Base-by-base conservation (phyloP, 2,113 vertebrate species). In the Nansenia antarctica region DNA sequence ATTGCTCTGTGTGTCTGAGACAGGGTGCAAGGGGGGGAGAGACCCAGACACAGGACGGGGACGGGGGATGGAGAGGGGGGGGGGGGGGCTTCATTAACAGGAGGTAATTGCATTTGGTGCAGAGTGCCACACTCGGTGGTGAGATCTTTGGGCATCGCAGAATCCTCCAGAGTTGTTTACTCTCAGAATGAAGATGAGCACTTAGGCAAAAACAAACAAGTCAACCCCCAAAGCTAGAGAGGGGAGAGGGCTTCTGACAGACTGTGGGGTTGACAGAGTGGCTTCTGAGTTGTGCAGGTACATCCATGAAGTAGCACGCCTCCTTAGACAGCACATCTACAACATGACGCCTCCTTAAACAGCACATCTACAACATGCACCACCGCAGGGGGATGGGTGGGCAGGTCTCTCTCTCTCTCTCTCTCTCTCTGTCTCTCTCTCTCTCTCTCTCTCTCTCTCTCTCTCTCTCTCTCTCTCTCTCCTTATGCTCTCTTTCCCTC, bases 51-150 rank as follows among this genome's bases (percentile, higher is more conserved):
- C 76, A 86, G 79, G 80, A 82, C 82, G 77, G 77, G n/a, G n/a
- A n/a, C n/a, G n/a, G n/a, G n/a, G n/a, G n/a, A n/a, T n/a, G n/a
- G n/a, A n/a, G n/a, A n/a, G n/a, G n/a, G n/a, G n/a, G n/a, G n/a
- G n/a, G n/a, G 77, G 79, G 65, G 72, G 72, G 79, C 83, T 87
- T 90, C 83, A 91, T 89, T 90, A 91, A 88, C 76, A 73, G 82
- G 83, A 82, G 82, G 77, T 92, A 91, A 91, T 91, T 92, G 88
- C 89, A 80, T 79, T n/a, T 86, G 90, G 88, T 85, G 85, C 87
- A 85, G 79, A 85, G 87, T 81, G 86, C 65, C 73, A 78, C 76
- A 72, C 74, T 85, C 79, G 86, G 73, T 85, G 80, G 84, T 86
- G 85, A 84, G 77, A 79, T 85, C 81, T 88, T 42, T 59, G 66